phyloP scores from a whole-genome alignment of 2,797 vertebrate species.

The Rhinogobio ventralis region DNA sequence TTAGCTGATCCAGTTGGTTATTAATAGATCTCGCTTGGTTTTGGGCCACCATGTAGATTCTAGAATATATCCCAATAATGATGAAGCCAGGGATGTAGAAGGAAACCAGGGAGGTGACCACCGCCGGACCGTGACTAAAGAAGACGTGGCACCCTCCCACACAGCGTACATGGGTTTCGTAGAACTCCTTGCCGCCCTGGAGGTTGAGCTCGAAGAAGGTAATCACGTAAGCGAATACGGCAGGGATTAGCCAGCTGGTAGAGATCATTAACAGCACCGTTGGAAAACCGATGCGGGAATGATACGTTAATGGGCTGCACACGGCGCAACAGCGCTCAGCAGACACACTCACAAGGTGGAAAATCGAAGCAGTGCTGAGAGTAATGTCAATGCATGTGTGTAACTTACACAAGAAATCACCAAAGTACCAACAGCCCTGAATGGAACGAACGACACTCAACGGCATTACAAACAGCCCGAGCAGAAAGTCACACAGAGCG shows the following conservation, averaged over 20 bases:
- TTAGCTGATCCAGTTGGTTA: slow-evolving; percentile 43
- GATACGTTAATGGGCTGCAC: slow-evolving; percentile 57
- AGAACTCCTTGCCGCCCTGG: slow-evolving; percentile 48
- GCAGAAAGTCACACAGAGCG: slow-evolving; percentile 69
- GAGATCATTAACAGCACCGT: slow-evolving; percentile 51
- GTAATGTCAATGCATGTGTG: slow-evolving; percentile 74
- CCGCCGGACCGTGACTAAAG: slow-evolving; percentile 38
- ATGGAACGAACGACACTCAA: slow-evolving; percentile 66
- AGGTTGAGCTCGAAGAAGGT: slow-evolving; percentile 50
- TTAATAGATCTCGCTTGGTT: slow-evolving; percentile 54
- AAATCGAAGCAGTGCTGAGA: slow-evolving; percentile 72
- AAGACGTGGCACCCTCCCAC: slow-evolving; percentile 57
- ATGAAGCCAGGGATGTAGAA: slow-evolving; percentile 60
- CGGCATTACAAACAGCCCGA: slow-evolving; percentile 71
- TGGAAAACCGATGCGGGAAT: slow-evolving; percentile 21
- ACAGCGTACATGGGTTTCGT: slow-evolving; percentile 34
- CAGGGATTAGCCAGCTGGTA: slow-evolving; percentile 54
- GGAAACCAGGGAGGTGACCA: slow-evolving; percentile 50
- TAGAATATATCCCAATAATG: slow-evolving; percentile 57
- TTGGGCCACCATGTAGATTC: slow-evolving; percentile 56
- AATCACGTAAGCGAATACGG: slow-evolving; percentile 15
- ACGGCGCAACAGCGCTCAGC: slow-evolving; percentile 70
- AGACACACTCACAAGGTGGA: slow-evolving; percentile 77
- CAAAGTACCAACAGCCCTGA: slow-evolving; percentile 75
- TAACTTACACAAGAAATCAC: slow-evolving; percentile 68